These are phyloP conservation scores for Leptosomus discolor DNA, from an alignment of 2,113 vertebrate genomes.

Conservation along the genomic window DNA sequence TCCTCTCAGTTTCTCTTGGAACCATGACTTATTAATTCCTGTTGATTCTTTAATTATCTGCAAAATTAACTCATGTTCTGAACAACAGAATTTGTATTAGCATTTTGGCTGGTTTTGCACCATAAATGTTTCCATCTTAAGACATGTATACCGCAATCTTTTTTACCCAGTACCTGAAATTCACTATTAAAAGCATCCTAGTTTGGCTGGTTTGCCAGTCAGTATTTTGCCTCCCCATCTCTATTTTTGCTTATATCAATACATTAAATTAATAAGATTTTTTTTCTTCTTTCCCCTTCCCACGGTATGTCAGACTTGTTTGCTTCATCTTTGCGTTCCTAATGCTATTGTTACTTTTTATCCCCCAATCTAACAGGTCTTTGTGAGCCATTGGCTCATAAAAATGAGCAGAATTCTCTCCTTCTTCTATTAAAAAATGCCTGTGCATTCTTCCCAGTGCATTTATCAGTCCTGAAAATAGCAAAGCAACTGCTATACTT, in stretches of 20 bases:
- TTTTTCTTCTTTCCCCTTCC: not conserved
- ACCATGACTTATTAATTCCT: not conserved
- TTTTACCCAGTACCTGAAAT: not conserved
- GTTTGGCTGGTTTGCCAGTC: not conserved
- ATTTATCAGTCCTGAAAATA: not conserved
- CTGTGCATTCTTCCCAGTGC: not conserved
- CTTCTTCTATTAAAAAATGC: not conserved
- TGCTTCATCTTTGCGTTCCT: not conserved
- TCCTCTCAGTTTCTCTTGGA: not conserved
- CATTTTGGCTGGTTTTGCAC: not conserved
- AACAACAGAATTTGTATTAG: not conserved
- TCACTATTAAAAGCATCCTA: not conserved
- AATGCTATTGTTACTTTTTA: not conserved
- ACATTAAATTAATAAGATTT: not conserved
- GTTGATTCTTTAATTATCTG: not conserved
- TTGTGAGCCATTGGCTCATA: not conserved
- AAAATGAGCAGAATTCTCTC: not conserved
- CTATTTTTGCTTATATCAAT: not conserved
- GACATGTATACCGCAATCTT: not conserved
- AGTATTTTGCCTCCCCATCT: not conserved
- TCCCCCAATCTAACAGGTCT: not conserved
- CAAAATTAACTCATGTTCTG: not conserved
- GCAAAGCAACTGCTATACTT: not conserved
- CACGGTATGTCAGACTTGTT: fast-evolving
- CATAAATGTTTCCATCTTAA: not conserved